Conservation (phyloP, 2,113 vertebrate species). For the Vicugna pacos region DNA sequence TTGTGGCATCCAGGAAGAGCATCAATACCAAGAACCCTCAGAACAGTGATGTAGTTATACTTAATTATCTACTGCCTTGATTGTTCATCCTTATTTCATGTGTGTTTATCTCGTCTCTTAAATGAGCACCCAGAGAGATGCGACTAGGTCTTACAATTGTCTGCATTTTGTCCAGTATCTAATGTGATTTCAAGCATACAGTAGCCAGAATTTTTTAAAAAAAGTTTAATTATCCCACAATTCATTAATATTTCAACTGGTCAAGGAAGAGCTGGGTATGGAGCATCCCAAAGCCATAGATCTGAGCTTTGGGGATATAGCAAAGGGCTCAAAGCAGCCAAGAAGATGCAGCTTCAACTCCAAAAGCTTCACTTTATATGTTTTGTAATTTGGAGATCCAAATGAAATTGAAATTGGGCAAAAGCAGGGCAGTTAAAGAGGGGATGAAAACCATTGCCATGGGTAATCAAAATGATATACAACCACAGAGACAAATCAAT, state of each 20-base stretch:
- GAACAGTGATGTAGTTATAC: neutral
- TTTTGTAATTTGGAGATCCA: neutral
- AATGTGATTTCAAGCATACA: neutral
- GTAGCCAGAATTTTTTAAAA: neutral
- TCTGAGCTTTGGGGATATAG: neutral
- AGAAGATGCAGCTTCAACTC: neutral
- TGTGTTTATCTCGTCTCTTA: slow-evolving; percentile 9
- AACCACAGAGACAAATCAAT: neutral
- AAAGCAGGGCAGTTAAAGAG: neutral
- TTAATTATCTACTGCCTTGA: neutral
- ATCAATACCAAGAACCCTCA: neutral
- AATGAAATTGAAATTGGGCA: slow-evolving; percentile 9
- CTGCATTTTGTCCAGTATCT: neutral
- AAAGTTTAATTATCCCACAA: neutral
- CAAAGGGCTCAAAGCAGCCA: neutral
- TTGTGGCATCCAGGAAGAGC: neutral
- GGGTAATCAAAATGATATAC: neutral
- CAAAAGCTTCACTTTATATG: neutral
- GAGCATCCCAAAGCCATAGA: neutral
- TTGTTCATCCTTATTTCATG: neutral
- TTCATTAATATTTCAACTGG: neutral
- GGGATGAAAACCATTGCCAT: neutral
- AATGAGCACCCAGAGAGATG: slow-evolving; percentile 46
- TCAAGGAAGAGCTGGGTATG: neutral
- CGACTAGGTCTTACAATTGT: slow-evolving; percentile 3